Conservation (phyloP, 2,888 invertebrate genomes). For the Ennomos erosarius region DNA sequence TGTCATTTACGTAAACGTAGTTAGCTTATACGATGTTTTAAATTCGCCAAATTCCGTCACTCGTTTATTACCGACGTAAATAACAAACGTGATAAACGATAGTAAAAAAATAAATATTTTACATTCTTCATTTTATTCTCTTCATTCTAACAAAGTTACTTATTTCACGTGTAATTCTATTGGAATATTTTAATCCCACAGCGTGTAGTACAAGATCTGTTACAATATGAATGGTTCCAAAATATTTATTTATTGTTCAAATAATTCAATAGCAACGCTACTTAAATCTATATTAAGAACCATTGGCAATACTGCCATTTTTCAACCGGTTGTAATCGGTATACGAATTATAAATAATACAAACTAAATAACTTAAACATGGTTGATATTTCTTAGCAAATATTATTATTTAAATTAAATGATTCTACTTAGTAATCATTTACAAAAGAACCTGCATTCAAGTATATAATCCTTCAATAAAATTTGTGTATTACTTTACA, state of each 20-base stretch:
- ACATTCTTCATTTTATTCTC: conserved; percentile 49
- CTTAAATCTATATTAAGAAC: conserved; percentile 21
- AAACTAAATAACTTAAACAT: conserved; percentile 27
- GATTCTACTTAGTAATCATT: too few species aligned
- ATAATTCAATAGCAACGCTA: conserved; percentile 28
- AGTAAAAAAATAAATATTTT: conserved; percentile 24
- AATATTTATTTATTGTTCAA: conserved; percentile 30
- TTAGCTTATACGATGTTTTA: background rate
- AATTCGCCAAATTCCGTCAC: background rate
- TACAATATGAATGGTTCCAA: conserved; percentile 31
- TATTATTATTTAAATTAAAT: background rate
- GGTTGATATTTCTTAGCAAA: conserved; percentile 8
- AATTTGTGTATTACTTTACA: conserved; percentile 4
- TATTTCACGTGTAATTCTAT: conserved; percentile 49
- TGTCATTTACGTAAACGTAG: conserved; percentile 12
- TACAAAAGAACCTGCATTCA: too few species aligned
- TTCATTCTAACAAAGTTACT: conserved; percentile 47
- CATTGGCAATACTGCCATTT: conserved; percentile 14
- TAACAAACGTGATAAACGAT: background rate
- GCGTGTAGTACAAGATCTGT: conserved; percentile 40
- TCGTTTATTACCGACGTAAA: background rate
- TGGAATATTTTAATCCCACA: conserved; percentile 54
- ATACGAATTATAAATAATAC: conserved; percentile 23
- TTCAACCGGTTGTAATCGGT: conserved; percentile 3
- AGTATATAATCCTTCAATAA: too few species aligned